phyloP scores from a whole-genome alignment of 2,113 vertebrate species.

The Serranochromis macrocephalus region DNA sequence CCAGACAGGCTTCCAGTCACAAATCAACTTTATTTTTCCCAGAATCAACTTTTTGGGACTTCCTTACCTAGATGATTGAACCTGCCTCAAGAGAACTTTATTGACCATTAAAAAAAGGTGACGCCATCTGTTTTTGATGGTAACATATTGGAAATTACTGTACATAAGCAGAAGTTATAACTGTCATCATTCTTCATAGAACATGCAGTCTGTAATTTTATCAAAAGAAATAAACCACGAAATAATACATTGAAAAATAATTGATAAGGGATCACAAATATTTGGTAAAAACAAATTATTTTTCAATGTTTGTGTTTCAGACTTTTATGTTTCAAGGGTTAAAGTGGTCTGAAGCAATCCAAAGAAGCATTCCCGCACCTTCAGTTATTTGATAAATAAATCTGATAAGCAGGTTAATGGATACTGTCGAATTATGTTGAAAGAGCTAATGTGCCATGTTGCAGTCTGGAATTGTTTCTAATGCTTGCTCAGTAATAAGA shows the following conservation, averaged over 20 bases:
- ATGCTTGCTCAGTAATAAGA: background rate
- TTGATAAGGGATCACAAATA: background rate
- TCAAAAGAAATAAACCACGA: rapidly evolving
- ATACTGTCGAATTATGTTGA: rapidly evolving
- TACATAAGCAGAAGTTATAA: background rate
- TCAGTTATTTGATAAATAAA: background rate
- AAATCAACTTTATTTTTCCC: background rate
- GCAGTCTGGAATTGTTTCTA: background rate
- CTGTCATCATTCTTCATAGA: background rate
- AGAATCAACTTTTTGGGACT: background rate
- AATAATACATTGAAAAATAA: background rate
- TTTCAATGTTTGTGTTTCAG: background rate
- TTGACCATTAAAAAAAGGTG: background rate
- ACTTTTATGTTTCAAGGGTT: background rate
- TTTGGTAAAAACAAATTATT: background rate
- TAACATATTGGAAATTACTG: background rate
- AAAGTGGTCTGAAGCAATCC: background rate
- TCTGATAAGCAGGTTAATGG: background rate
- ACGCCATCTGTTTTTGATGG: background rate
- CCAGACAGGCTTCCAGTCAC: background rate
- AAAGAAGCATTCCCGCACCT: background rate
- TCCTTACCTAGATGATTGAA: background rate
- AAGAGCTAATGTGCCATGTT: background rate
- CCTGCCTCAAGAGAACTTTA: background rate
- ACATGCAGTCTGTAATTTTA: background rate